phyloP scores from a whole-genome alignment of 2,888 invertebrate genomes.

The Leptopilina myrica region DNA sequence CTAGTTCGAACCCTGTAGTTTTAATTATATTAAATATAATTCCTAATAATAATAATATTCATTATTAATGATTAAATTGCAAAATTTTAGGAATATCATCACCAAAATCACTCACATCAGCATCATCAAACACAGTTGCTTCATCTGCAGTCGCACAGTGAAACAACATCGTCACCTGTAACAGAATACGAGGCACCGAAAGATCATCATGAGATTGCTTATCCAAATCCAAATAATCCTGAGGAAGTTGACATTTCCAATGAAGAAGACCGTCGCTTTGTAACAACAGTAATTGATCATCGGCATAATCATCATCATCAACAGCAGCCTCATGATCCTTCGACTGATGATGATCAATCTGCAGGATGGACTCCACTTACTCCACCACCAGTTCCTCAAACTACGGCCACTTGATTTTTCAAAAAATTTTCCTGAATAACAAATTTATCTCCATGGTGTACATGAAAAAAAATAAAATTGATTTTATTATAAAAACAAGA shows the following conservation, averaged over 20 bases:
- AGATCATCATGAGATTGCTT: constrained; percentile 64
- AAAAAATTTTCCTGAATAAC: neutral
- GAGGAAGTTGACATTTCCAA: constrained; percentile 54
- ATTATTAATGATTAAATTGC: neutral
- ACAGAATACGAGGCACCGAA: constrained; percentile 62
- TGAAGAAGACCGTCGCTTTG: constrained; percentile 67
- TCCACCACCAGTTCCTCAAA: constrained; percentile 71
- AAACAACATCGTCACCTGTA: constrained; percentile 56
- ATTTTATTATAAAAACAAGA: neutral
- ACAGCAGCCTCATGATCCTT: constrained; percentile 60
- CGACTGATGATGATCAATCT: constrained; percentile 52
- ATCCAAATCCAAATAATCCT: constrained; percentile 60
- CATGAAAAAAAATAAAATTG: neutral
- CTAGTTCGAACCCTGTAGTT: too few species aligned
- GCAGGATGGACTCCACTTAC: constrained; percentile 61
- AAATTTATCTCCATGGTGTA: neutral
- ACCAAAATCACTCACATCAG: constrained; percentile 51
- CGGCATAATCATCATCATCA: constrained; percentile 61
- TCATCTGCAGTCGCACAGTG: constrained; percentile 62
- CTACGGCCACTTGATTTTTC: constrained; percentile 71
- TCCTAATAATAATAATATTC: neutral
- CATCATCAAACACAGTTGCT: constrained; percentile 67
- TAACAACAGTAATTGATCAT: constrained; percentile 67
- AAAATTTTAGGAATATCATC: constrained; percentile 52
- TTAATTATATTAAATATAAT: too few species aligned